Conservation (phyloP, 37 sponge, comb jelly and placozoan genomes). For the Spongilla lacustris region DNA sequence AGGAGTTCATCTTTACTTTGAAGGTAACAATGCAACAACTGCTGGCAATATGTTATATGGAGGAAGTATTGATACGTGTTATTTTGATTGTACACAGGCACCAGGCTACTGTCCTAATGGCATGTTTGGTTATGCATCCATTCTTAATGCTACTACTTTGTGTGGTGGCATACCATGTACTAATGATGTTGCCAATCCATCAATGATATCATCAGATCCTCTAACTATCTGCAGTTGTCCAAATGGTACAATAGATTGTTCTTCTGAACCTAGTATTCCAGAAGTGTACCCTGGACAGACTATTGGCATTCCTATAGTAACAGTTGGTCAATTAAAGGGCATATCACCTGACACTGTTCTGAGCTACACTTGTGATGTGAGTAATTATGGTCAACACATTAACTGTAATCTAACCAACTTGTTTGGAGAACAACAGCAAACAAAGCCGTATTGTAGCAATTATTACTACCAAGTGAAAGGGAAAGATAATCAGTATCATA, state of each 20-base stretch:
- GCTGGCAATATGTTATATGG: neutral
- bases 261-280: neutral
- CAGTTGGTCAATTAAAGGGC: neutral
- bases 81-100: neutral
- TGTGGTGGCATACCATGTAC: neutral
- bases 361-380: neutral
- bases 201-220: neutral
- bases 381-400: neutral
- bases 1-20: neutral
- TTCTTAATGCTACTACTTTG: neutral
- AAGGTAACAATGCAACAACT: neutral
- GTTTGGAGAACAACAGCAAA: neutral
- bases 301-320: neutral
- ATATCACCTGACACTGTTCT: neutral
- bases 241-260: neutral
- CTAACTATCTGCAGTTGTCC: neutral
- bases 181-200: neutral
- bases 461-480: neutral
- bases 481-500: neutral
- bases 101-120: neutral
- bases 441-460: neutral
- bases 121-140: neutral
- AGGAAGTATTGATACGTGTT: neutral
- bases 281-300: neutral
- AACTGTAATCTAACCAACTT: neutral